phyloP scores from a whole-genome alignment of 2,888 invertebrate genomes.

The Globia sparganii region DNA sequence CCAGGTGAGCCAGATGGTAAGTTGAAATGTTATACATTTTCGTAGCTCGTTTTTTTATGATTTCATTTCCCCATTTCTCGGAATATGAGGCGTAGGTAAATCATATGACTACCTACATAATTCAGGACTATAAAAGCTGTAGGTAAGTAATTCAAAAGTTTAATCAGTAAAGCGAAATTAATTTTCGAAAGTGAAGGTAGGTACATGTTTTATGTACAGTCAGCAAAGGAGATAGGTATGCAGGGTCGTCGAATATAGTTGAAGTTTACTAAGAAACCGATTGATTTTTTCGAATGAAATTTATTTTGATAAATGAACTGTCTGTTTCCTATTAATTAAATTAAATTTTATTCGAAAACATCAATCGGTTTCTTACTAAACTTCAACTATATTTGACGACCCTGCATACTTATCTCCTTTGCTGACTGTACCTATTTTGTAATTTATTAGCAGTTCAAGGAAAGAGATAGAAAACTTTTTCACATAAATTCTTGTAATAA shows the following conservation, averaged over 20 bases:
- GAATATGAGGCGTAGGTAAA: constrained; percentile 12
- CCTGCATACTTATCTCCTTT: too few species aligned
- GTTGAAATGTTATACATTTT: constrained; percentile 32
- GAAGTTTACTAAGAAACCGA: too few species aligned
- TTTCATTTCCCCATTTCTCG: constrained; percentile 6
- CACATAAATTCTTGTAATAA: background rate
- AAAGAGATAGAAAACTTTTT: background rate
- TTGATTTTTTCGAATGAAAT: too few species aligned
- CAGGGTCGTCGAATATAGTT: too few species aligned
- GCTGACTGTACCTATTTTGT: constrained; percentile 13
- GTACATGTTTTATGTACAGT: constrained; percentile 14
- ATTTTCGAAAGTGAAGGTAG: constrained; percentile 39
- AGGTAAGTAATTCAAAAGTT: constrained; percentile 24
- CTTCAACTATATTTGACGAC: too few species aligned
- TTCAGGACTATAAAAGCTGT: constrained; percentile 34
- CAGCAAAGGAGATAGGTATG: too few species aligned
- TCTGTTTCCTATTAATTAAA: too few species aligned
- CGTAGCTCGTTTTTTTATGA: constrained; percentile 15
- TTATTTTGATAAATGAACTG: too few species aligned
- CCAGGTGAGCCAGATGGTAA: background rate
- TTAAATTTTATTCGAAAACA: too few species aligned
- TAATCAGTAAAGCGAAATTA: constrained; percentile 52
- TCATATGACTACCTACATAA: constrained; percentile 8
- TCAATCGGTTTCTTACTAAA: too few species aligned
- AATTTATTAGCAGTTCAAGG: constrained; percentile 34